These are phyloP conservation scores for Eilema griseolum DNA, from an alignment of 2,888 invertebrate genomes.

Conservation along the genomic window DNA sequence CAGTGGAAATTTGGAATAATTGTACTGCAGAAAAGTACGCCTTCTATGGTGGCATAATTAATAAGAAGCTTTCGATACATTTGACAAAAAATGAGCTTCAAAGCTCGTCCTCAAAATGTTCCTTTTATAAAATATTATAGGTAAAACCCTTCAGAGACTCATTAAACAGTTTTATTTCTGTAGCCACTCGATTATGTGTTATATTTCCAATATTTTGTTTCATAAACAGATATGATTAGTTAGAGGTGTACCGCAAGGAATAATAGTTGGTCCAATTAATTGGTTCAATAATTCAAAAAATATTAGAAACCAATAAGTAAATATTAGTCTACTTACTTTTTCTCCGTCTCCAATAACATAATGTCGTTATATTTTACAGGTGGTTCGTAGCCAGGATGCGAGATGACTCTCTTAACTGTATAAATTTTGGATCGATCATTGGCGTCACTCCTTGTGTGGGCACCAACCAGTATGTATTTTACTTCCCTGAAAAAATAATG, in stretches of 20 bases:
- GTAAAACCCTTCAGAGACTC: too few relatives aligned
- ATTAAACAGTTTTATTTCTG: too few relatives aligned
- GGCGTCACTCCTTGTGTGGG: conserved; percentile 44
- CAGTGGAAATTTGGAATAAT: too few relatives aligned
- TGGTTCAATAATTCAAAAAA: not conserved
- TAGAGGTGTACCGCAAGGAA: not conserved
- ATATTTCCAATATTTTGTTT: too few relatives aligned
- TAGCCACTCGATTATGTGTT: too few relatives aligned
- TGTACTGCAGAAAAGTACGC: too few relatives aligned
- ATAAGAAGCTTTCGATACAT: too few relatives aligned
- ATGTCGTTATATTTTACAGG: conserved; percentile 65
- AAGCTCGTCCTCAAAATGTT: too few relatives aligned
- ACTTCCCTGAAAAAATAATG: conserved; percentile 47
- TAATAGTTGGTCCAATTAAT: not conserved
- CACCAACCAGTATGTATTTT: conserved; percentile 47
- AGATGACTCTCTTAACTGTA: conserved; percentile 49
- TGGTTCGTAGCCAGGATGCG: conserved; percentile 56
- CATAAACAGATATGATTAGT: not conserved
- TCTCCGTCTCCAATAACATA: conserved; percentile 59
- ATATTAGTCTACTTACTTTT: conserved; percentile 49
- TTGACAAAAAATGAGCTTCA: too few relatives aligned
- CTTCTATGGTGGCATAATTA: too few relatives aligned
- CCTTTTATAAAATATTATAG: too few relatives aligned
- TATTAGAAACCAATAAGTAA: too few relatives aligned
- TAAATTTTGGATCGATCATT: conserved; percentile 44